Evolutionary conservation across 2,888 invertebrate species (phyloP), one percentile per base, ranked within the genome.

Genomic region (Empis stercorea): DNA sequence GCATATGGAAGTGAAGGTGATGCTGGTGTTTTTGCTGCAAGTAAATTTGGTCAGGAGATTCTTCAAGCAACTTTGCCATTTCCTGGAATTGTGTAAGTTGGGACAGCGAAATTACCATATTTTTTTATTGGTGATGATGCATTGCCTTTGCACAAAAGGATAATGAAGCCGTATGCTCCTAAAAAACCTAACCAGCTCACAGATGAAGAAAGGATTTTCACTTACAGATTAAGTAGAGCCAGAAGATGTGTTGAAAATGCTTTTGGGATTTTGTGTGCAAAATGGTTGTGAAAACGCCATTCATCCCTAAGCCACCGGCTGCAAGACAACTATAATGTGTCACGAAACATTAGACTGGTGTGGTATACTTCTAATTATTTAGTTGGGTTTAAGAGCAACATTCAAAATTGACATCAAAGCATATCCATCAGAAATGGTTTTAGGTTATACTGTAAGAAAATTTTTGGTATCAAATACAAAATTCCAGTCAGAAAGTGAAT

Each of bases 101-200:
- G 13, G 14, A 4, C 3, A 14, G 14, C 13, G 14, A 4, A 37
- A 10, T 4, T 37, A 15, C 37, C 14, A 4, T 37, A 37, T 37
- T 37, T 14, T 37, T 37, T 14, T 15, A 14, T 27, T 10, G 37
- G 27, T 23, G 45, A 45, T 45, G 45, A 45, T 27, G 38, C 45
- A 15, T 45, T 45, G 27, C 45, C 45, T 30, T 30, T 45, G 6
- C 45, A 40, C 20, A 45, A 40, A 30, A 23, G 16, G 15, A 40
- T 45, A 6, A 38, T 45, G 30, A 45, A 40, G 30, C 45, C 45
- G 16, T 45, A 30, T 40, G 32, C 30, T 11, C 45, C 45, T 11
- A 37, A 20, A n/a, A 45, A 45, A 13, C 15, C 16, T 7, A 13
- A 13, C 11, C 1, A 4, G 11, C 20, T 45, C 13, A 10, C 14